Percentiles rank a stretch among this genome's conserved stretches.
Conservation (phyloP, 2,888 invertebrate genomes). For the Caenorhabditis imperialis region DNA sequence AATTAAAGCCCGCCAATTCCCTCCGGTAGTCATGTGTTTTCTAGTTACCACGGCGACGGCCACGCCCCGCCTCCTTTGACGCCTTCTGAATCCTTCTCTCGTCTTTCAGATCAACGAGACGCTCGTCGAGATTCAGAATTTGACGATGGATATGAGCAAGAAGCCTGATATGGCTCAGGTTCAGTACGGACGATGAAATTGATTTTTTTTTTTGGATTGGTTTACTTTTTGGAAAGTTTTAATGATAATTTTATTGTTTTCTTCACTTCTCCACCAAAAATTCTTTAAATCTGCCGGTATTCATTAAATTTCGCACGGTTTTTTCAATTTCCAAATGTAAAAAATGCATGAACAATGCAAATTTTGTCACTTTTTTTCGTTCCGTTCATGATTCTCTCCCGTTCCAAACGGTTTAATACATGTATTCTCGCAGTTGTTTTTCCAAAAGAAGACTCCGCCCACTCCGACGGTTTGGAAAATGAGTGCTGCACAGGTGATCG, state of each 20-base stretch:
- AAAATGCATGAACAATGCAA: not conserved
- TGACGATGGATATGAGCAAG: slow-evolving; percentile 86
- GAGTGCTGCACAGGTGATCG: slow-evolving; percentile 9
- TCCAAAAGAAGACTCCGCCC: too few species aligned
- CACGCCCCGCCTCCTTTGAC: not conserved
- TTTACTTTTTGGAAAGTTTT: not conserved
- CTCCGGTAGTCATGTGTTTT: too few species aligned
- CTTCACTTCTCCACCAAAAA: not conserved
- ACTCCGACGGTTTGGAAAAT: slow-evolving; percentile 8
- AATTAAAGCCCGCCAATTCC: too few species aligned
- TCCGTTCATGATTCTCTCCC: too few species aligned
- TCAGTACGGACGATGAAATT: slow-evolving; percentile 37
- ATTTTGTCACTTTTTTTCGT: not conserved
- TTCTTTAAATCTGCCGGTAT: not conserved
- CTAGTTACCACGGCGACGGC: too few species aligned
- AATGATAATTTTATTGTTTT: slow-evolving; percentile 3
- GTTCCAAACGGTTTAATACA: too few species aligned
- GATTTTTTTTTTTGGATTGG: slow-evolving; percentile 10
- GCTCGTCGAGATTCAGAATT: slow-evolving; percentile 90
- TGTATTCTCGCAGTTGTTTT: too few species aligned
- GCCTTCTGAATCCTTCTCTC: not conserved
- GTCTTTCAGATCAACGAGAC: slow-evolving; percentile 87
- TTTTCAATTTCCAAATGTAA: not conserved
- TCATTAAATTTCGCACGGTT: not conserved
- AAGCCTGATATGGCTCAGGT: slow-evolving; percentile 64